Percentiles rank a stretch among this genome's conserved stretches.
These are phyloP conservation scores for Papilio protenor DNA, from an alignment of 2,888 invertebrate species.

Conservation along the genomic window DNA sequence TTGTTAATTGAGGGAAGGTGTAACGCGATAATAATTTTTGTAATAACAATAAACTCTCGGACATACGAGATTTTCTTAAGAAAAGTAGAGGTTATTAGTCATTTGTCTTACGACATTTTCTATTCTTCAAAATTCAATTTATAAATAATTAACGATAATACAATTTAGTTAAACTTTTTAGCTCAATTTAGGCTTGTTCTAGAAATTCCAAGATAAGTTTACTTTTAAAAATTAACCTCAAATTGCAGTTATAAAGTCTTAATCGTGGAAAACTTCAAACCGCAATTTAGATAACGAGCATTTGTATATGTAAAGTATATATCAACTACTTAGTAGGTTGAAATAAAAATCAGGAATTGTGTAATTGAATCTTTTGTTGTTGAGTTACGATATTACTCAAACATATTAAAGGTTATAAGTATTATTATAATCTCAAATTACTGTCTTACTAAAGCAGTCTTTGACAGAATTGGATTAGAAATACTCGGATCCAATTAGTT, in stretches of 20 bases:
- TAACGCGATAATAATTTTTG: too few species aligned
- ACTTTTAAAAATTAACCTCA: conserved; percentile 14
- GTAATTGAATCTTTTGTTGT: not conserved
- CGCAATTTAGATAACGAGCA: not conserved
- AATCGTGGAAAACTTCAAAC: conserved; percentile 13
- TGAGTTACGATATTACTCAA: not conserved
- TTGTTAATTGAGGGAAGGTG: too few species aligned
- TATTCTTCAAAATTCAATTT: not conserved
- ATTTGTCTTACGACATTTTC: not conserved
- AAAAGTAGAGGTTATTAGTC: too few species aligned
- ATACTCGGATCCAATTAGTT: conserved; percentile 36
- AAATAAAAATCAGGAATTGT: not conserved
- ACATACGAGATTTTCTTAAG: too few species aligned
- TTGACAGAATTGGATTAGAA: conserved; percentile 31
- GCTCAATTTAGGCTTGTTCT: conserved; percentile 6
- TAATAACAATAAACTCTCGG: too few species aligned
- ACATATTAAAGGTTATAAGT: not conserved
- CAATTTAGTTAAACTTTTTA: not conserved
- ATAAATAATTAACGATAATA: not conserved
- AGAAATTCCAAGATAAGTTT: not conserved
- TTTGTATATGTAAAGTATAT: not conserved
- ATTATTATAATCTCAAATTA: conserved; percentile 6
- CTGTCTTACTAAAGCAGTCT: conserved; percentile 16
- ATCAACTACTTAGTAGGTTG: not conserved
- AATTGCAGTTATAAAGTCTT: conserved; percentile 26